phyloP scores from a whole-genome alignment of 2,888 invertebrate species.

The Phengaris arion region DNA sequence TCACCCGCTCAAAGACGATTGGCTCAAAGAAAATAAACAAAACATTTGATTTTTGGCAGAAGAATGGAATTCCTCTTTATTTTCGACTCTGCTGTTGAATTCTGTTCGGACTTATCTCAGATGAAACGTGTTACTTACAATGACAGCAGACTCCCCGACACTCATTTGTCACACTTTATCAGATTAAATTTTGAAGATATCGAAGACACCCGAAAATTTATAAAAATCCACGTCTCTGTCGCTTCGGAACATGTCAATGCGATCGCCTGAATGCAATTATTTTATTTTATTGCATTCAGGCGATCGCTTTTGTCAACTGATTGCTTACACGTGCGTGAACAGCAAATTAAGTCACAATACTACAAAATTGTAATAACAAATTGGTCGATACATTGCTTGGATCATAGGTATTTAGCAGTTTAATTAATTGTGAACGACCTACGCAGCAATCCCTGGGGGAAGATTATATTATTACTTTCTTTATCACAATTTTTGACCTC shows the following conservation, averaged over 20 bases:
- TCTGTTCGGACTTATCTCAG: constrained; percentile 38
- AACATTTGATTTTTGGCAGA: constrained; percentile 52
- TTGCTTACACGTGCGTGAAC: background rate
- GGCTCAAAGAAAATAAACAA: constrained; percentile 49
- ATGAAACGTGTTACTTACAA: constrained; percentile 36
- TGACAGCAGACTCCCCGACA: constrained; percentile 39
- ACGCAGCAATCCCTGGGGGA: too few relatives aligned
- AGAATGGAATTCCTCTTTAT: constrained; percentile 52
- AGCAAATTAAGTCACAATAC: background rate
- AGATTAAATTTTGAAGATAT: constrained; percentile 7
- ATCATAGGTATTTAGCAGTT: too few relatives aligned
- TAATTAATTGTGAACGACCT: too few relatives aligned
- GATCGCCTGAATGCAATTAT: background rate
- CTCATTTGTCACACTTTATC: constrained; percentile 40
- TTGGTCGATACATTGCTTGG: background rate
- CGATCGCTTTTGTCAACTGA: background rate
- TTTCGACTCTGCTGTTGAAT: constrained; percentile 45
- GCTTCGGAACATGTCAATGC: background rate
- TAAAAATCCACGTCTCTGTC: background rate
- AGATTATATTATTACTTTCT: too few relatives aligned
- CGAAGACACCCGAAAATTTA: background rate
- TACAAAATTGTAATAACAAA: background rate
- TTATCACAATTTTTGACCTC: too few relatives aligned
- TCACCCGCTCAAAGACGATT: constrained; percentile 35
- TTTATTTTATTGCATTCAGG: background rate